These are phyloP conservation scores for Cercopithecus mitis DNA, from an alignment of 2,797 vertebrate species.

Conservation along the genomic window DNA sequence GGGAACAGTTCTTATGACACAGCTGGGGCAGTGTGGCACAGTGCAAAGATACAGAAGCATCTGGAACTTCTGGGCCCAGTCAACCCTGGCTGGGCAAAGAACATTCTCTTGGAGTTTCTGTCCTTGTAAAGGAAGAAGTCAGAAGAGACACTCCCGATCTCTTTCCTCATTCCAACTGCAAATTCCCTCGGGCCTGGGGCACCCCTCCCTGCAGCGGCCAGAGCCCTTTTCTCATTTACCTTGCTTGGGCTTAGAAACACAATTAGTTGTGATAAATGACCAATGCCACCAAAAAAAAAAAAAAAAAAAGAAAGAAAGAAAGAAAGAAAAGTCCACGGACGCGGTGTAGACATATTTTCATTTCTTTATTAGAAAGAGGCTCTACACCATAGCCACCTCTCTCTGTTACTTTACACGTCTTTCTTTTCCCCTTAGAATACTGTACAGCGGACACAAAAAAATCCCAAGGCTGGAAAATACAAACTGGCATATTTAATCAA, in stretches of 20 bases:
- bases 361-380: slow-evolving; percentile 97
- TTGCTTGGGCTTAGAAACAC: neutral
- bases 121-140: neutral
- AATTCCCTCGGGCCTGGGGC: accelerated
- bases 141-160: accelerated
- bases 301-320: neutral
- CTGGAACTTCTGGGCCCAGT: neutral
- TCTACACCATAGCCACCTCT: slow-evolving; percentile 90
- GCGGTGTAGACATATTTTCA: slow-evolving; percentile 80
- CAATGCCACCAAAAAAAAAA: neutral
- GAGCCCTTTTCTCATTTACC: neutral
- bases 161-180: accelerated
- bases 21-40: accelerated
- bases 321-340: neutral
- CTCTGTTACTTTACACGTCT: slow-evolving; percentile 88
- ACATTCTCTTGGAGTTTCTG: neutral
- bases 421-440: slow-evolving; percentile 86
- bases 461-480: slow-evolving; percentile 85
- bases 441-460: slow-evolving; percentile 92
- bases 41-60: accelerated
- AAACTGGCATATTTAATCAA: slow-evolving; percentile 86
- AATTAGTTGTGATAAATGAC: neutral
- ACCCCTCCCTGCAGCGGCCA: accelerated
- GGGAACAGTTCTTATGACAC: accelerated
- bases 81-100: neutral